Evolutionary conservation across 1,140 invertebrate genomes (phyloP).

Genomic region (Drosophila yakuba): DNA sequence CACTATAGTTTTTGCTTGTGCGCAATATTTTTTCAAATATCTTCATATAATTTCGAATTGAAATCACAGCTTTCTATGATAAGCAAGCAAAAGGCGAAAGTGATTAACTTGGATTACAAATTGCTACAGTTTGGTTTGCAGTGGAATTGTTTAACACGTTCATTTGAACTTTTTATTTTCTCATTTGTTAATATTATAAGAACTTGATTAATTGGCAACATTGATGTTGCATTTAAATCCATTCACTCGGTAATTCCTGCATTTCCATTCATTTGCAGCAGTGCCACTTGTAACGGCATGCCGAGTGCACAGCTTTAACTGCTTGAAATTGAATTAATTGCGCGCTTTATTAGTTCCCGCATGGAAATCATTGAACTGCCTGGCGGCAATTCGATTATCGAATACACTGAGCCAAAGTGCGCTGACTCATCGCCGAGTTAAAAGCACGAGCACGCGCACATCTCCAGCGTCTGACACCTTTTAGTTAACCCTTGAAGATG

Average conservation of each 20-base stretch:
- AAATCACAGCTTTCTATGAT: no score
- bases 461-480: conserved; percentile 41
- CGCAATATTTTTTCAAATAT: no score
- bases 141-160: no score
- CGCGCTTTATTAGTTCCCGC: conserved; percentile 40
- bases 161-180: no score
- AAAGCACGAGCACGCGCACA: conserved; percentile 41
- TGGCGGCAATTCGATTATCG: conserved; percentile 30
- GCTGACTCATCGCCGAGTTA: conserved; percentile 12
- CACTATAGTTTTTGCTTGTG: no score
- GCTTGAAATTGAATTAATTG: conserved; percentile 52
- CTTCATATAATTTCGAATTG: no score
- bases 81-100: no score
- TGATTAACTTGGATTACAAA: no score
- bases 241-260: conserved; percentile 4
- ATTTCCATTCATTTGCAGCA: conserved; percentile 14
- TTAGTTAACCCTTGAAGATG: conserved; percentile 34
- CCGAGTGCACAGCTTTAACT: conserved; percentile 28
- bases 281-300: conserved; percentile 29
- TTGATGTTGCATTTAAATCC: neutral
- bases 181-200: no score
- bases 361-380: conserved; percentile 47
- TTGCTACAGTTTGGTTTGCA: no score
- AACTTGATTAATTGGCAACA: neutral
- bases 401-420: conserved; percentile 9